These are phyloP conservation scores for Heliconius eleuchia DNA, from an alignment of 1,140 invertebrate species.

Conservation along the genomic window DNA sequence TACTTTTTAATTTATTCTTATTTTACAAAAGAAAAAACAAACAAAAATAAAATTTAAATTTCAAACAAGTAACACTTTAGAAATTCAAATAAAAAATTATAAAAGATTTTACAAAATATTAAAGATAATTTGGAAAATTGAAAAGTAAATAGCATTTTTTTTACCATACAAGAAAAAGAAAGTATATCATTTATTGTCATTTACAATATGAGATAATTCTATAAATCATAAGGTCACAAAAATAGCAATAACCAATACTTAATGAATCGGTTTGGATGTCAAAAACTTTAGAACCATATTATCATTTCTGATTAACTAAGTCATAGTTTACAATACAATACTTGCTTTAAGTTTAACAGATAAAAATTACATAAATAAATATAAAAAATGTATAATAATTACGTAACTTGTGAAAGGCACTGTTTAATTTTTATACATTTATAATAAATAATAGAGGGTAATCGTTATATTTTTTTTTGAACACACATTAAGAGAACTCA, in stretches of 20 bases:
- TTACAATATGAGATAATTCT: too few relatives aligned
- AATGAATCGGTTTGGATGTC: too few relatives aligned
- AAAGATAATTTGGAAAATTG: background rate
- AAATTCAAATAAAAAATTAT: background rate
- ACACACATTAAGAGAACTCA: background rate
- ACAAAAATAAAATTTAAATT: background rate
- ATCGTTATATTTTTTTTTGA: too few relatives aligned
- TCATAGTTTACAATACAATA: too few relatives aligned
- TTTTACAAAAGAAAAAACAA: background rate
- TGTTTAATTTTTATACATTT: background rate
- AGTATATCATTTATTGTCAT: too few relatives aligned
- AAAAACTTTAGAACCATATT: too few relatives aligned
- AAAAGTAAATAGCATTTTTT: too few relatives aligned
- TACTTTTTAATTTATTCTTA: slow-evolving; percentile 36
- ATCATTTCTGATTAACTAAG: too few relatives aligned
- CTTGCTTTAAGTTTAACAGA: background rate
- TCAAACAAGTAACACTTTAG: background rate
- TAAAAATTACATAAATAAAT: background rate
- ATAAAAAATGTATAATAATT: background rate
- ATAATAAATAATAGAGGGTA: background rate
- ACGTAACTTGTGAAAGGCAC: background rate
- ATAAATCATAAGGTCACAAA: too few relatives aligned
- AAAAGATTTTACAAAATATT: background rate
- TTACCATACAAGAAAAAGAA: too few relatives aligned
- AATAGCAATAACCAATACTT: too few relatives aligned